A percentile compares a stretch with the other conserved stretches of the same genome.
phyloP scores from a whole-genome alignment of 2,113 vertebrate genomes.

The Crotophaga sulcirostris region DNA sequence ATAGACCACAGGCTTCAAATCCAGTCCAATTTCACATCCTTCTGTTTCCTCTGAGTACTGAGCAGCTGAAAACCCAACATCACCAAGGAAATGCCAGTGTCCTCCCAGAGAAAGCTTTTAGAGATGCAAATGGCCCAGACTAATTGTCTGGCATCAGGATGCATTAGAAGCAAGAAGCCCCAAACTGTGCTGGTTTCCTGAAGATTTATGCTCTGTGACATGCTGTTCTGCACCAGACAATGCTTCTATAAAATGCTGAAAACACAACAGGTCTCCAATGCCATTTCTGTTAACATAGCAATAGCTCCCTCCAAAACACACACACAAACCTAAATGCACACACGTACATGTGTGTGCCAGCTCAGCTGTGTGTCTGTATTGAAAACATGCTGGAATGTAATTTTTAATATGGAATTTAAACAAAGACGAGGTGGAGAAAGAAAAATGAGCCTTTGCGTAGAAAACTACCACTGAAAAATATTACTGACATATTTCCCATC shows the following conservation, averaged over 20 bases:
- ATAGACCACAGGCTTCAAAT: not conserved
- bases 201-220: not conserved
- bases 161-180: not conserved
- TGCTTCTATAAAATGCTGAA: conserved; percentile 40
- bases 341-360: not conserved
- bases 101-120: not conserved
- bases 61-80: not conserved
- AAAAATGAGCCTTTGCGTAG: not conserved
- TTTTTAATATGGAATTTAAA: not conserved
- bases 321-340: not conserved
- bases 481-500: not conserved
- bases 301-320: not conserved
- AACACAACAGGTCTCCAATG: conserved; percentile 7
- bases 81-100: not conserved
- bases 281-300: conserved; percentile 12
- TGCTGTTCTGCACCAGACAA: not conserved
- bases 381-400: not conserved
- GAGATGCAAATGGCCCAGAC: not conserved
- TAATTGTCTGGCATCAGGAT: conserved; percentile 4
- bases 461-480: not conserved
- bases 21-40: not conserved
- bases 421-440: not conserved
- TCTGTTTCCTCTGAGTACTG: not conserved
- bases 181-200: not conserved
- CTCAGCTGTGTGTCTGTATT: not conserved